Percentiles rank a stretch among this genome's conserved stretches.
Evolutionary conservation across 1,140 invertebrate genomes (phyloP).

Genomic region (Drosophila cardini): DNA sequence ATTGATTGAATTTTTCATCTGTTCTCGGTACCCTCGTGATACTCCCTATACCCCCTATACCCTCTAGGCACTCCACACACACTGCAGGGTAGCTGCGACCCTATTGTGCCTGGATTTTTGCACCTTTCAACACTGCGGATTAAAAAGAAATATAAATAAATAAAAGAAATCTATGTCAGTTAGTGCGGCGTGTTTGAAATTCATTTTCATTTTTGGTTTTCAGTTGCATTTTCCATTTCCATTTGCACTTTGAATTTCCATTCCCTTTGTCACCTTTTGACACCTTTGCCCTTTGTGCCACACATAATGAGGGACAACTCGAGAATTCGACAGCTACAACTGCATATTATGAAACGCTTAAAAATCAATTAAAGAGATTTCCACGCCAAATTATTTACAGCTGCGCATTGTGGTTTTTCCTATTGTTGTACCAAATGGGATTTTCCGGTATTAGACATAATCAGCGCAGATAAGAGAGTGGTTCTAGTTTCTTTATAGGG

Average conservation of each 20-base stretch:
- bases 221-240: constrained; percentile 57
- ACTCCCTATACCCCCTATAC: too few relatives aligned
- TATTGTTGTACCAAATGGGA: constrained; percentile 50
- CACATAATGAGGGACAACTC: constrained; percentile 50
- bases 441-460: constrained; percentile 46
- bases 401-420: constrained; percentile 37
- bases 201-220: constrained; percentile 61
- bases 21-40: neutral
- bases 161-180: constrained; percentile 31
- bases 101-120: constrained; percentile 61
- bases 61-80: neutral
- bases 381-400: constrained; percentile 51
- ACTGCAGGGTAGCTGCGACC: constrained; percentile 19
- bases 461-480: constrained; percentile 8
- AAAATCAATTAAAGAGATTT: constrained; percentile 73
- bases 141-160: constrained; percentile 43
- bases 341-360: constrained; percentile 62
- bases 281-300: constrained; percentile 61
- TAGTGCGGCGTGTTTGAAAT: constrained; percentile 56
- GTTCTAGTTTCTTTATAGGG: neutral
- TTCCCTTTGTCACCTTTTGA: constrained; percentile 48
- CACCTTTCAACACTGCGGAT: constrained; percentile 66
- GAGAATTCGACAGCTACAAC: constrained; percentile 36
- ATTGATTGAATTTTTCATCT: constrained; percentile 72
- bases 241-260: constrained; percentile 3